phyloP scores from a whole-genome alignment of 2,113 vertebrate species.

The Eubucco bourcierii region DNA sequence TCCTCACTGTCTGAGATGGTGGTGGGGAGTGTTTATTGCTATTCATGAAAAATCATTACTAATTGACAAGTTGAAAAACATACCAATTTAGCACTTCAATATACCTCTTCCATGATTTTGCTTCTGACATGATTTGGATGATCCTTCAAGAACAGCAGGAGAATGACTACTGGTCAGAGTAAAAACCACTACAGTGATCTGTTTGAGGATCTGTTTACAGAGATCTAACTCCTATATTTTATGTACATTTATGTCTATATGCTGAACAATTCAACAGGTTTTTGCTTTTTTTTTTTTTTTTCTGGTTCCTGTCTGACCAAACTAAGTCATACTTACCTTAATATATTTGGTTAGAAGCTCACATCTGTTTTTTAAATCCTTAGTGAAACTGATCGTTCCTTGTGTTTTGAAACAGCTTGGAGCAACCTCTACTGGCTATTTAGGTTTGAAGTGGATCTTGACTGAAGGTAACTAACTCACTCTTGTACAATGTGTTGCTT shows the following conservation, averaged over 20 bases:
- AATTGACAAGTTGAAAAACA: constrained; percentile 50
- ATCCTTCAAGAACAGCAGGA: neutral
- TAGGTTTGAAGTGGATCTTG: neutral
- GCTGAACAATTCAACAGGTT: neutral
- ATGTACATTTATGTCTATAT: too few relatives aligned
- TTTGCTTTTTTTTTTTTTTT: neutral
- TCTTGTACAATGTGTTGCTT: neutral
- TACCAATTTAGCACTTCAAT: neutral
- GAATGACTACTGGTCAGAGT: neutral
- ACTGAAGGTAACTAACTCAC: neutral
- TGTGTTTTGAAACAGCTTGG: neutral
- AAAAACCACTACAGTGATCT: neutral
- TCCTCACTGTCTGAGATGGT: neutral
- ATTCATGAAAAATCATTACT: constrained; percentile 51
- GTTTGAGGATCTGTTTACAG: neutral
- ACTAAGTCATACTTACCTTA: neutral
- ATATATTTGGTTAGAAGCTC: neutral
- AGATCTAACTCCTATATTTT: too few relatives aligned
- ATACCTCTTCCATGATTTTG: constrained; percentile 23
- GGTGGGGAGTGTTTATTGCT: constrained; percentile 42
- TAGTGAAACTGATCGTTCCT: neutral
- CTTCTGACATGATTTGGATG: constrained; percentile 28
- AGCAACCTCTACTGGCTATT: constrained; percentile 25
- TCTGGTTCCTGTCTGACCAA: neutral
- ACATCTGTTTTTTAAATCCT: constrained; percentile 14